A percentile compares a stretch with the other conserved stretches of the same genome.
Conservation (phyloP, 2,888 invertebrate species). For the Clepsis dumicolana region DNA sequence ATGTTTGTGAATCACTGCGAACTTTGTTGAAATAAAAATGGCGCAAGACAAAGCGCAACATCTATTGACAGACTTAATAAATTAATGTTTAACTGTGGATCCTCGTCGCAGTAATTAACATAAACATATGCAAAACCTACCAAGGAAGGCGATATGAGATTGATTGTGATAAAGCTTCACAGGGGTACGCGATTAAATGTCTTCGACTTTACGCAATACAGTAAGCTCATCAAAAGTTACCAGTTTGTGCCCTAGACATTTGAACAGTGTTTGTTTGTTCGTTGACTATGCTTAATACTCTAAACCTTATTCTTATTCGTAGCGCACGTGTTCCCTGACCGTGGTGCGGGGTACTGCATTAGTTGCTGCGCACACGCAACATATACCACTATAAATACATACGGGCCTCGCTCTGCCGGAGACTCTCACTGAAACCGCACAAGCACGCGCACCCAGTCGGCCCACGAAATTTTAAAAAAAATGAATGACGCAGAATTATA, state of each 20-base stretch:
- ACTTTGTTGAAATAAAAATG: no score
- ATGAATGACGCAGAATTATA: slow-evolving; percentile 90
- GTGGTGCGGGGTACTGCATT: slow-evolving; percentile 2
- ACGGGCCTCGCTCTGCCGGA: slow-evolving; percentile 61
- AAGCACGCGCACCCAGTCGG: slow-evolving; percentile 63
- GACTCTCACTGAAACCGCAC: slow-evolving; percentile 73
- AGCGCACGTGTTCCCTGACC: slow-evolving; percentile 4
- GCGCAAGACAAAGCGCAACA: no score
- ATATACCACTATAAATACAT: slow-evolving; percentile 72
- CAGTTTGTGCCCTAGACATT: background rate
- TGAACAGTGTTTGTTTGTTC: background rate
- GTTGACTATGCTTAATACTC: background rate
- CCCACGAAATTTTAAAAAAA: slow-evolving; percentile 46
- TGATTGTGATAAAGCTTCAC: background rate
- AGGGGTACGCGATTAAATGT: background rate
- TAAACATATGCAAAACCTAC: no score
- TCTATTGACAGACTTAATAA: no score
- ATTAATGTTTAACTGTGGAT: no score
- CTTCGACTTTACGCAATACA: background rate
- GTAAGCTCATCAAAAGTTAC: no score
- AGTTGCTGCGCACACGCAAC: slow-evolving; percentile 2
- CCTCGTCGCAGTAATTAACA: no score
- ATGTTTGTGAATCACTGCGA: no score
- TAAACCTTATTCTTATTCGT: slow-evolving; percentile 3
- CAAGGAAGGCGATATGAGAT: background rate